Evolutionary conservation across 2,888 invertebrate species (phyloP).

Genomic region (Parascotia fuliginaria): DNA sequence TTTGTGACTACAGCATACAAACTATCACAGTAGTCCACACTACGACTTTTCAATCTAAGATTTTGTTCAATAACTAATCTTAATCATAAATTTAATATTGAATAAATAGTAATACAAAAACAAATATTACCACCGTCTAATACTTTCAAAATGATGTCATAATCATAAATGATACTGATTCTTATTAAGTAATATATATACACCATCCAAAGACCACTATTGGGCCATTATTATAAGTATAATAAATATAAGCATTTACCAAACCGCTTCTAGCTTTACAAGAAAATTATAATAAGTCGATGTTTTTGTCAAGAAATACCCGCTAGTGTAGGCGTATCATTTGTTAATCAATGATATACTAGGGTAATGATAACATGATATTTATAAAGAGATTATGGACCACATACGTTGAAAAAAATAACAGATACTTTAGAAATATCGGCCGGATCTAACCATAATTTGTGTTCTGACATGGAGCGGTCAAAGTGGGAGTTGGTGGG

Average conservation of each 20-base stretch:
- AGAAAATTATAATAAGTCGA: conserved; percentile 71
- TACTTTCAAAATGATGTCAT: conserved; percentile 14
- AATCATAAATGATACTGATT: conserved; percentile 24
- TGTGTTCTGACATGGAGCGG: conserved; percentile 30
- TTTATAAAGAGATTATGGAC: conserved; percentile 50
- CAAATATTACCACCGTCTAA: background rate
- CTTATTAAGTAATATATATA: conserved; percentile 42
- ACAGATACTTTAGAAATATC: conserved; percentile 28
- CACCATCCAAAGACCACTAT: conserved; percentile 27
- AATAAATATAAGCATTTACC: no score
- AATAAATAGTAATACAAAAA: conserved; percentile 1
- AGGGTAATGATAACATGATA: conserved; percentile 44
- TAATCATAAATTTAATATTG: no score
- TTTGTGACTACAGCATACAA: no score
- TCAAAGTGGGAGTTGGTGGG: conserved; percentile 43
- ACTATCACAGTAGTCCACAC: no score
- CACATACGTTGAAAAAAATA: conserved; percentile 51
- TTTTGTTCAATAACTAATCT: no score
- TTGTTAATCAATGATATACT: conserved; percentile 44
- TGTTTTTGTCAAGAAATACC: conserved; percentile 36
- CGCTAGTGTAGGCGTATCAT: conserved; percentile 33
- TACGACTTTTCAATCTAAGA: no score
- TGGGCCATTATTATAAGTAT: conserved; percentile 19
- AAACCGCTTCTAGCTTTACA: no score
- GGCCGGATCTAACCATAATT: conserved; percentile 36